Evolutionary conservation across 2,113 vertebrate species (phyloP).

Genomic region (Puma concolor): DNA sequence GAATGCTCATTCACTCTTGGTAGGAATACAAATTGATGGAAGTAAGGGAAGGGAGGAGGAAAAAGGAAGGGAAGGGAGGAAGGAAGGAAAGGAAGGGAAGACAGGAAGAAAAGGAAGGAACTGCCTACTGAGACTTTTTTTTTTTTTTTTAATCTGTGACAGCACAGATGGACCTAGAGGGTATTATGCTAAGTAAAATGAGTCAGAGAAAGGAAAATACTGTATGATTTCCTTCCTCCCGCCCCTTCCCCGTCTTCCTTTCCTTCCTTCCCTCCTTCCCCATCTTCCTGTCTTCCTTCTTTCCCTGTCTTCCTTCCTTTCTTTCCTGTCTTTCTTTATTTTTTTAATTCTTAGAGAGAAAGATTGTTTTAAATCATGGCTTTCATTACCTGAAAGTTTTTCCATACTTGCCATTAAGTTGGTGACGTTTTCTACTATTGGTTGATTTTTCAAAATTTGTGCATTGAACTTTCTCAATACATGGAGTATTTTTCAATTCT

Average conservation of each 20-base stretch:
- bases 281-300: too few species aligned
- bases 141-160: not conserved
- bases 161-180: not conserved
- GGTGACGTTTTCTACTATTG: not conserved
- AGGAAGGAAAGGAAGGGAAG: too few species aligned
- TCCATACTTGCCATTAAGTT: not conserved
- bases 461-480: not conserved
- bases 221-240: not conserved
- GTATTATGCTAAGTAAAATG: not conserved
- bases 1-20: not conserved
- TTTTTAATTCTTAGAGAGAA: not conserved
- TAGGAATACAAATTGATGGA: not conserved
- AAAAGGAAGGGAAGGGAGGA: too few species aligned
- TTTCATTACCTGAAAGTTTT: not conserved
- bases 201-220: not conserved
- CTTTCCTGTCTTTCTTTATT: not conserved
- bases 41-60: too few species aligned
- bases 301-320: too few species aligned
- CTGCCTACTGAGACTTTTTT: too few species aligned
- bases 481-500: not conserved
- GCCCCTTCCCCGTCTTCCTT: too few species aligned
- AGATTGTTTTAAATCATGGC: not conserved
- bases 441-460: not conserved
- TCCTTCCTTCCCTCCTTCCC: too few species aligned
- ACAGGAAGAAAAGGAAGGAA: too few species aligned